These are phyloP conservation scores for Ormyrus thymus DNA, from an alignment of 2,888 invertebrate genomes.

Conservation along the genomic window DNA sequence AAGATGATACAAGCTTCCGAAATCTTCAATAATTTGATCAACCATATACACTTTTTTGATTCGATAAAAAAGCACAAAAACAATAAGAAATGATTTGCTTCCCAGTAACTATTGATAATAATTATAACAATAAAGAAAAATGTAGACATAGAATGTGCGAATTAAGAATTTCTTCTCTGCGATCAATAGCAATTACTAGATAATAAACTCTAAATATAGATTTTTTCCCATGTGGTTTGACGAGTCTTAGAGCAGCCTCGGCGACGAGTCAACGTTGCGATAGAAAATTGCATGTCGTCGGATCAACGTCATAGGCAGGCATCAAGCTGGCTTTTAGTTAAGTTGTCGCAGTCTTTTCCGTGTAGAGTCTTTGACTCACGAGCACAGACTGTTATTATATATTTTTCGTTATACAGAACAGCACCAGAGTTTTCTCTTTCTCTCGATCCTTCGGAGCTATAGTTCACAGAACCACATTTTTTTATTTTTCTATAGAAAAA, in stretches of 20 bases:
- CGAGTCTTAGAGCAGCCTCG: slow-evolving; percentile 56
- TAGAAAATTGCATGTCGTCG: slow-evolving; percentile 54
- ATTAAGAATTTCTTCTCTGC: slow-evolving; percentile 45
- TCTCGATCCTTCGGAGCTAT: slow-evolving; percentile 52
- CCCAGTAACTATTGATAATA: slow-evolving; percentile 38
- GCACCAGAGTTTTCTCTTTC: slow-evolving; percentile 56
- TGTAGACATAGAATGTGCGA: slow-evolving; percentile 30
- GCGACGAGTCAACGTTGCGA: slow-evolving; percentile 54
- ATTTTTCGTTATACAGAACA: slow-evolving; percentile 50
- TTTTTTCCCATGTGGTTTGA: slow-evolving; percentile 44
- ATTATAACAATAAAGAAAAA: slow-evolving; percentile 47
- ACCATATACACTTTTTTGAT: slow-evolving; percentile 36
- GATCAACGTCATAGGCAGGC: slow-evolving; percentile 69
- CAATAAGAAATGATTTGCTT: slow-evolving; percentile 49
- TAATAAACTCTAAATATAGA: slow-evolving; percentile 48
- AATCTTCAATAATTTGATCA: slow-evolving; percentile 40
- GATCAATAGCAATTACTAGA: slow-evolving; percentile 42
- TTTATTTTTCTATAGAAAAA: slow-evolving; percentile 55
- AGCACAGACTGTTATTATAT: slow-evolving; percentile 54
- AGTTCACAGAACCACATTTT: slow-evolving; percentile 57
- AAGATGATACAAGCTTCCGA: slow-evolving; percentile 36
- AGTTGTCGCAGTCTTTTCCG: slow-evolving; percentile 54
- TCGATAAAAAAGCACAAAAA: slow-evolving; percentile 56
- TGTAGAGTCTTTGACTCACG: slow-evolving; percentile 51
- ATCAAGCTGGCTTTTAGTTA: slow-evolving; percentile 71